Conservation (phyloP, 53 echinoderm and acorn worm species). For the Crossaster papposus region DNA sequence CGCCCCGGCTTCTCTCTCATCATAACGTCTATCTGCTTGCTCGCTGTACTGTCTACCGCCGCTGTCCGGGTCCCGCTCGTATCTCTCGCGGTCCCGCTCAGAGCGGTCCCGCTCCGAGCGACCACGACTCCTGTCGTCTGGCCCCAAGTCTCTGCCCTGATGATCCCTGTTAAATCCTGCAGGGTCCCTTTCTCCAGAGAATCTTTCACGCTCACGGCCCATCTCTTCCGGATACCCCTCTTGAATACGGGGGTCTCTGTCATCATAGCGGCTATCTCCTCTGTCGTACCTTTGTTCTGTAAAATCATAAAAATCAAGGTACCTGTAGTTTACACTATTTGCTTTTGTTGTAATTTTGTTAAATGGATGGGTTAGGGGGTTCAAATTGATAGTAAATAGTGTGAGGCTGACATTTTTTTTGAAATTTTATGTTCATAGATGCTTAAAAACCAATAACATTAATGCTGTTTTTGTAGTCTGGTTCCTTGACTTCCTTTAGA, state of each 20-base stretch:
- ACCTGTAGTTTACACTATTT: no score
- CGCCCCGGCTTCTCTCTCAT: neutral
- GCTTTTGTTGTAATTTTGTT: no score
- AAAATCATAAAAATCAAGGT: no score
- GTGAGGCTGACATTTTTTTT: no score
- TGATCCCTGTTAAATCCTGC: neutral
- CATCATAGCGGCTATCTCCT: slow-evolving; percentile 6
- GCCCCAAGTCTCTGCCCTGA: neutral
- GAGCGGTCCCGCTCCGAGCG: slow-evolving; percentile 13
- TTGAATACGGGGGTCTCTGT: slow-evolving; percentile 29
- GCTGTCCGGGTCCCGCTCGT: neutral
- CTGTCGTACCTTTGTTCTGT: slow-evolving; percentile 1
- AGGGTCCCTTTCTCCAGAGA: neutral
- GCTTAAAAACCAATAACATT: no score
- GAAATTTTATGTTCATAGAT: no score
- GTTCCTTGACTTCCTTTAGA: no score
- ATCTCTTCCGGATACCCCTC: slow-evolving; percentile 20
- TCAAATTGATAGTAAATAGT: no score
- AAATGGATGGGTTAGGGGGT: no score
- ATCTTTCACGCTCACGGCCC: neutral
- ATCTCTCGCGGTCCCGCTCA: neutral
- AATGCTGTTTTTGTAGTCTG: no score
- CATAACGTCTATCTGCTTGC: neutral
- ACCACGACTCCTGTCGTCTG: neutral
- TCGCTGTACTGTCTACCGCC: neutral